A percentile compares a stretch with the other conserved stretches of the same genome.
Conservation (phyloP, 2,797 vertebrate species). For the Gadopsis marmoratus region DNA sequence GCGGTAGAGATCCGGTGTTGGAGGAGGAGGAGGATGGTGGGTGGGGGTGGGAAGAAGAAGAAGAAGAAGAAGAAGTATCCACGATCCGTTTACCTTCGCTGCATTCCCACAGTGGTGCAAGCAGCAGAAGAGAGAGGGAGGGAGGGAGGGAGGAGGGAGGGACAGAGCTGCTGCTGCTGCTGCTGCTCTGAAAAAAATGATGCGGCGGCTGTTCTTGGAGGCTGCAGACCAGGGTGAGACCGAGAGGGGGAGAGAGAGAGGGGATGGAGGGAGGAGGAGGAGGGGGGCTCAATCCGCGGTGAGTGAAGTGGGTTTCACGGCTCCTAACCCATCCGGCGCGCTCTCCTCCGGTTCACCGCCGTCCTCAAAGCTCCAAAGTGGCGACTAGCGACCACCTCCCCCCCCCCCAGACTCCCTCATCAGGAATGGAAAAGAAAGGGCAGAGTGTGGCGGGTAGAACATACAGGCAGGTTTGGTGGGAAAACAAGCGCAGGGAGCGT, state of each 20-base stretch:
- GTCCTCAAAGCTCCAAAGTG: slow-evolving; percentile 71
- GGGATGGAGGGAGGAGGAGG: slow-evolving; percentile 14
- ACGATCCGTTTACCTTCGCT: slow-evolving; percentile 71
- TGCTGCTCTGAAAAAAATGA: slow-evolving; percentile 79
- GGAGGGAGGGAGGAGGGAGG: slow-evolving; percentile 43
- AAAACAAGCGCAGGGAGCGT: too few relatives aligned
- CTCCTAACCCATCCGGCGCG: slow-evolving; percentile 73
- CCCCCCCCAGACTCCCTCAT: not conserved
- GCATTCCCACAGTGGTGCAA: slow-evolving; percentile 84
- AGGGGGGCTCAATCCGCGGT: slow-evolving; percentile 66
- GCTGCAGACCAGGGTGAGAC: slow-evolving; percentile 78
- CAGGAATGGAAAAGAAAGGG: too few relatives aligned
- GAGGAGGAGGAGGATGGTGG: too few relatives aligned
- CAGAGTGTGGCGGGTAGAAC: too few relatives aligned
- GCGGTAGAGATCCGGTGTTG: slow-evolving; percentile 51
- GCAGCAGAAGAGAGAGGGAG: slow-evolving; percentile 63
- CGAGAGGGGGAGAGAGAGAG: slow-evolving; percentile 20
- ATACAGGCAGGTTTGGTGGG: too few relatives aligned
- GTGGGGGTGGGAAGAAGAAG: too few relatives aligned
- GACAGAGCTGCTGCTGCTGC: slow-evolving; percentile 7
- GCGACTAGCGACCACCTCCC: slow-evolving; percentile 57
- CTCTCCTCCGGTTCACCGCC: slow-evolving; percentile 58
- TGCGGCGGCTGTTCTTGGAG: slow-evolving; percentile 83
- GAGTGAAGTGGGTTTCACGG: slow-evolving; percentile 75
- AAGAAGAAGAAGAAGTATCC: not conserved